These are phyloP conservation scores for Hydrophis major DNA, from an alignment of 2,797 vertebrate genomes.

Conservation along the genomic window DNA sequence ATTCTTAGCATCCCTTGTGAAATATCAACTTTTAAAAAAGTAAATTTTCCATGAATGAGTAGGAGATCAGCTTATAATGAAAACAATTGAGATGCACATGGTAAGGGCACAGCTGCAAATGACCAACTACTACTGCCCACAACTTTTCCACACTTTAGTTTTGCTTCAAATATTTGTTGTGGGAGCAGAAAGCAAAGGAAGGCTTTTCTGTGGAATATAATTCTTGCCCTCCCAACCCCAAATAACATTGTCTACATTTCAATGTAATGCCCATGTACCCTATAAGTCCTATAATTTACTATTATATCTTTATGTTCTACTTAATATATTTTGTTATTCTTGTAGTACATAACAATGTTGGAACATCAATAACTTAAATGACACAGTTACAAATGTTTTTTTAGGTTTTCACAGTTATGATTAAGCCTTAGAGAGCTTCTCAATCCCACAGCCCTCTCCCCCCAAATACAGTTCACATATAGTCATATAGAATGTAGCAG, in stretches of 20 bases:
- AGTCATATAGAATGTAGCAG: constrained; percentile 72
- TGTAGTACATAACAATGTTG: constrained; percentile 53
- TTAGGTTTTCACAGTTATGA: constrained; percentile 52
- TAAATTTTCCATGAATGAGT: not conserved
- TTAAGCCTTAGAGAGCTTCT: constrained; percentile 54
- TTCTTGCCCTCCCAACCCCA: constrained; percentile 54
- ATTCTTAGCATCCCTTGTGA: not conserved
- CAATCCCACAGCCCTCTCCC: constrained; percentile 16
- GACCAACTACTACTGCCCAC: constrained; percentile 1
- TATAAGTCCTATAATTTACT: constrained; percentile 56
- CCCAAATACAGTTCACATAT: constrained; percentile 68
- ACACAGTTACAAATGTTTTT: constrained; percentile 62
- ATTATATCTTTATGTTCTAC: constrained; percentile 48
- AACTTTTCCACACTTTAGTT: constrained; percentile 48
- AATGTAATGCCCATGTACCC: constrained; percentile 52
- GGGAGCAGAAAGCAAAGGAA: constrained; percentile 52
- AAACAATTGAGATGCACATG: constrained; percentile 33
- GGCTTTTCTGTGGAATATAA: constrained; percentile 57
- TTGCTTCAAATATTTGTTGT: constrained; percentile 36
- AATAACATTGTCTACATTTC: constrained; percentile 60
- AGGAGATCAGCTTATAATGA: constrained; percentile 6
- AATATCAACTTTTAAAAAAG: constrained; percentile 17
- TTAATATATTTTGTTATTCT: constrained; percentile 53
- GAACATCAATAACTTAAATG: constrained; percentile 62
- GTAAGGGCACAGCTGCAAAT: constrained; percentile 42